Conservation (phyloP, 2,797 vertebrate genomes). For the Clarias fuscus region DNA sequence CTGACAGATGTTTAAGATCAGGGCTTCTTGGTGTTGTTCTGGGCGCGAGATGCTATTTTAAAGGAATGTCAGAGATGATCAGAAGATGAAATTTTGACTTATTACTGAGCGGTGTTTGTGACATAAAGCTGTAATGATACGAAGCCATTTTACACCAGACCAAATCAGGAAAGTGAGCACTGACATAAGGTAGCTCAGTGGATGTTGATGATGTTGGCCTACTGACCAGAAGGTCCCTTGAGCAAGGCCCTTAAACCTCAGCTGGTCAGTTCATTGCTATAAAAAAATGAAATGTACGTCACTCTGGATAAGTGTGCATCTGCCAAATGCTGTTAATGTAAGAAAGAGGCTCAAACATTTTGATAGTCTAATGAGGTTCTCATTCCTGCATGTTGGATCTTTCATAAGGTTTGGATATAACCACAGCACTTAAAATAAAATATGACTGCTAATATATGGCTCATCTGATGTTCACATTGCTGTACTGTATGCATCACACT, state of each 20-base stretch:
- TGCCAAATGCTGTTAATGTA: neutral
- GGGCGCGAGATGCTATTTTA: neutral
- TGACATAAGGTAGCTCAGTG: too few species aligned
- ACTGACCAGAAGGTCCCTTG: too few species aligned
- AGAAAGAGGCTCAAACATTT: neutral
- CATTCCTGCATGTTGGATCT: neutral
- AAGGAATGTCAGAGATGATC: neutral
- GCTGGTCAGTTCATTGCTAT: too few species aligned
- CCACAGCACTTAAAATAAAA: neutral
- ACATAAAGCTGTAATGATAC: neutral
- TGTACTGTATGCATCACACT: too few species aligned
- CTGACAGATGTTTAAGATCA: neutral
- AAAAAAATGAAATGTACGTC: too few species aligned
- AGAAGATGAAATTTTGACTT: neutral
- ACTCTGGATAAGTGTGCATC: too few species aligned
- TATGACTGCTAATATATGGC: neutral
- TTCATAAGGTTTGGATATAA: too few species aligned
- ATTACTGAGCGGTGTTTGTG: neutral
- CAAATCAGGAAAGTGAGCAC: neutral
- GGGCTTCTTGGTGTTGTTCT: neutral
- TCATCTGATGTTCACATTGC: neutral
- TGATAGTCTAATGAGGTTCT: neutral
- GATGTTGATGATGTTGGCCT: too few species aligned
- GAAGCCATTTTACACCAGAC: neutral
- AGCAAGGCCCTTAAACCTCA: too few species aligned